Conservation (phyloP, 2,113 vertebrate genomes). For the Plecotus auritus region DNA sequence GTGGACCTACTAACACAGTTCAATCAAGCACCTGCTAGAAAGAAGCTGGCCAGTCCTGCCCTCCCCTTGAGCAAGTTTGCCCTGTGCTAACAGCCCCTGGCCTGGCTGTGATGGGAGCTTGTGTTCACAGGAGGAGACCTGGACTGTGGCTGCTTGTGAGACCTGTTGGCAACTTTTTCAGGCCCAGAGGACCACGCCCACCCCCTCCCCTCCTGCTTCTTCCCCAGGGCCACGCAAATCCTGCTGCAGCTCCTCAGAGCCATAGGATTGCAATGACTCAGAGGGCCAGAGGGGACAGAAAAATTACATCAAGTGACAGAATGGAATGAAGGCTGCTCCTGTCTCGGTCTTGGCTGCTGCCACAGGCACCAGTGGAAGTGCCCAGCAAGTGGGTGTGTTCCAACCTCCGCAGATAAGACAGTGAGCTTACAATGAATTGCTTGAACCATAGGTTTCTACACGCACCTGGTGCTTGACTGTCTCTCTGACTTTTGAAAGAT, state of each 20-base stretch:
- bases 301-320: conserved; percentile 66
- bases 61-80: not conserved
- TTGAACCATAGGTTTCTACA: not conserved
- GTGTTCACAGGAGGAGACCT: not conserved
- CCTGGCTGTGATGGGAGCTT: not conserved
- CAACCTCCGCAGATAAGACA: not conserved
- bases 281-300: conserved; percentile 54
- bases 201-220: not conserved
- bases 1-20: not conserved
- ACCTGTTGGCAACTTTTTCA: not conserved
- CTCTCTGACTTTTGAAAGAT: not conserved
- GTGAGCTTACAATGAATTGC: conserved; percentile 11
- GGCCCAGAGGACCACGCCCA: too few species aligned
- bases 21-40: not conserved
- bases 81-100: not conserved
- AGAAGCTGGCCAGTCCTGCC: not conserved
- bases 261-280: conserved; percentile 45
- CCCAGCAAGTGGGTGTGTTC: not conserved
- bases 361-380: not conserved
- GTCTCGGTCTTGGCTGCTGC: not conserved
- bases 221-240: not conserved
- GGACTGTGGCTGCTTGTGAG: not conserved
- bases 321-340: conserved; percentile 38
- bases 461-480: not conserved
- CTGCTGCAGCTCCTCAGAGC: conserved; percentile 37